Conservation (phyloP, 2,888 invertebrate genomes). For the Ophion costatus region DNA sequence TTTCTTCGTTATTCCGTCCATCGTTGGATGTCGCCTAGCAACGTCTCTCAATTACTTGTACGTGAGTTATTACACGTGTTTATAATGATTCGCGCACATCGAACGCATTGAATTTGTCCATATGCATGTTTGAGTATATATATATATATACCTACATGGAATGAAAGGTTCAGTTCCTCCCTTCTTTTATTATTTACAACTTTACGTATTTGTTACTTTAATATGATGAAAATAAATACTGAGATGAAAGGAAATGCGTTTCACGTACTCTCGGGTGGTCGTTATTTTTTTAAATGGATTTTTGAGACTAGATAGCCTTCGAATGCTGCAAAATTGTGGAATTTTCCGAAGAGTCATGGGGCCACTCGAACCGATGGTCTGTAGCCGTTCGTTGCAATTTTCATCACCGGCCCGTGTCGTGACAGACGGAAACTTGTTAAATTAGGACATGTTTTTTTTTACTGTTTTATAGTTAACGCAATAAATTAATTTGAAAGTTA, state of each 20-base stretch:
- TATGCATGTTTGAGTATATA: too few species aligned
- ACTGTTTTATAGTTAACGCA: too few species aligned
- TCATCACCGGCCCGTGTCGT: too few species aligned
- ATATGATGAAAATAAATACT: constrained; percentile 69
- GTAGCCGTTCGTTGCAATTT: not conserved
- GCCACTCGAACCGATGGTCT: not conserved
- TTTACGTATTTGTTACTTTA: too few species aligned
- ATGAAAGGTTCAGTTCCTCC: constrained; percentile 40
- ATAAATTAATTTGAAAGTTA: too few species aligned
- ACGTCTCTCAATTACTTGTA: constrained; percentile 35
- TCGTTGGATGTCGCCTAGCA: constrained; percentile 40
- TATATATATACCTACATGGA: not conserved
- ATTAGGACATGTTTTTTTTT: too few species aligned
- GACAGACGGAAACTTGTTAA: too few species aligned
- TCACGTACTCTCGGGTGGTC: not conserved
- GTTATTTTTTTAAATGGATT: not conserved
- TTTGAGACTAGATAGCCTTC: not conserved
- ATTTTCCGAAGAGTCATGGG: not conserved
- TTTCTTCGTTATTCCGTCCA: constrained; percentile 62
- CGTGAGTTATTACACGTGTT: constrained; percentile 22
- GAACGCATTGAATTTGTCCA: constrained; percentile 37
- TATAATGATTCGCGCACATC: constrained; percentile 44
- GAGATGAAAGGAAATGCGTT: constrained; percentile 58
- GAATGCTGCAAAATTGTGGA: not conserved
- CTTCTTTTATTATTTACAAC: constrained; percentile 38